Conservation (phyloP, 2,888 invertebrate species). For the Lymantria dispar region DNA sequence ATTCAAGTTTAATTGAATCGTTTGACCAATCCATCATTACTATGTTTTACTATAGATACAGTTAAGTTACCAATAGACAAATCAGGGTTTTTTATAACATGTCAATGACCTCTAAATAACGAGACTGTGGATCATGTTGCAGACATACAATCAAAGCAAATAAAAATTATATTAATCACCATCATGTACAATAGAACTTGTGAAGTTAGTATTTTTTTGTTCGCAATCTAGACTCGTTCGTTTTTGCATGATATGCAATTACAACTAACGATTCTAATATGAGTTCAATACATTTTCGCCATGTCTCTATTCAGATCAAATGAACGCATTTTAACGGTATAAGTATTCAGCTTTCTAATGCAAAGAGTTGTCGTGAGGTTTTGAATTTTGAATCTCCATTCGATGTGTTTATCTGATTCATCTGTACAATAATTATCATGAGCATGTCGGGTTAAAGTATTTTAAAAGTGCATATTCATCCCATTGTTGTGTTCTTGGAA, state of each 20-base stretch:
- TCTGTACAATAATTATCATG: conserved; percentile 59
- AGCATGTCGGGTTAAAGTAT: conserved; percentile 47
- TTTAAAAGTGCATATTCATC: conserved; percentile 53
- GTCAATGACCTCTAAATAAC: conserved; percentile 61
- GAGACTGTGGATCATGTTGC: conserved; percentile 42
- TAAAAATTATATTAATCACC: conserved; percentile 70
- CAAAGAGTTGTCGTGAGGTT: conserved; percentile 56
- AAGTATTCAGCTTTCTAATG: conserved; percentile 69
- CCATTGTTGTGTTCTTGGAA: conserved; percentile 37
- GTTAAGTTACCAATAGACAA: conserved; percentile 50
- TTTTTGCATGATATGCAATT: conserved; percentile 73
- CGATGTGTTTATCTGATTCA: conserved; percentile 59
- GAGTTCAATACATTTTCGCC: conserved; percentile 55
- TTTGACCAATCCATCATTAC: conserved; percentile 64
- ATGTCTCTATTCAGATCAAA: conserved; percentile 41
- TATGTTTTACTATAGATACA: conserved; percentile 51
- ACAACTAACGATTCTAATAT: conserved; percentile 62
- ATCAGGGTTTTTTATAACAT: conserved; percentile 58
- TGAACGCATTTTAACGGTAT: conserved; percentile 57
- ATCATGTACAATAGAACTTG: conserved; percentile 47
- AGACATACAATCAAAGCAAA: conserved; percentile 64
- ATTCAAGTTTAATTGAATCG: conserved; percentile 36
- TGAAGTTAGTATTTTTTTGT: conserved; percentile 50
- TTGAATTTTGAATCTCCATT: conserved; percentile 36
- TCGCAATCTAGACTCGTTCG: conserved; percentile 29